phyloP scores from a whole-genome alignment of 2,888 invertebrate species.

The Harmothoe impar region DNA sequence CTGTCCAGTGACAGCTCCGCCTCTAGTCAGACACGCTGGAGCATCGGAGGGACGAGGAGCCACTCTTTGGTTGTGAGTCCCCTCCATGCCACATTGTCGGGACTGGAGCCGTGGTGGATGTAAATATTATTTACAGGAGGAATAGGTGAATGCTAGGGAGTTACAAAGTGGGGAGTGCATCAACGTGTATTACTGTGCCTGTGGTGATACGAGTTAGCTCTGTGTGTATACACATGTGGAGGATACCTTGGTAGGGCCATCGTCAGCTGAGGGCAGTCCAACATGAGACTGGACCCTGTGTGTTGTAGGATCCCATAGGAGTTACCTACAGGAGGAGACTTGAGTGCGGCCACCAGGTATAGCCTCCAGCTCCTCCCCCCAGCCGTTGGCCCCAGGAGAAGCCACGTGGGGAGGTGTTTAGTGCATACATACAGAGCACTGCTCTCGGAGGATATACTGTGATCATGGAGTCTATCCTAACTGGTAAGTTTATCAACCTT shows the following conservation, averaged over 20 bases:
- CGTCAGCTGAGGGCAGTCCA: too few species aligned
- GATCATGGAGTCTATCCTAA: constrained; percentile 20
- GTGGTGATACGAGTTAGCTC: too few species aligned
- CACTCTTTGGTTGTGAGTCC: not conserved
- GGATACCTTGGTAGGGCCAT: too few species aligned
- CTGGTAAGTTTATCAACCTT: not conserved
- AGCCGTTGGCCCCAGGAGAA: not conserved
- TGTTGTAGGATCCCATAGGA: not conserved
- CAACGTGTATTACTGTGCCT: too few species aligned
- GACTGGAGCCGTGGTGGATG: constrained; percentile 19
- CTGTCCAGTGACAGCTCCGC: constrained; percentile 29
- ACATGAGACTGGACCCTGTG: too few species aligned
- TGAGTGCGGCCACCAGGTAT: not conserved
- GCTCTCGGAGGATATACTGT: constrained; percentile 2
- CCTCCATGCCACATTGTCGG: constrained; percentile 18
- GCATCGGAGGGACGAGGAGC: not conserved
- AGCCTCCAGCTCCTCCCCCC: not conserved
- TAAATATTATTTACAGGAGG: not conserved
- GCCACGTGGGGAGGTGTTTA: constrained; percentile 10
- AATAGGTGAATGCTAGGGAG: too few species aligned
- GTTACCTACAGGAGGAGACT: not conserved
- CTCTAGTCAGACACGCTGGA: constrained; percentile 23
- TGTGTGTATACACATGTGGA: not conserved
- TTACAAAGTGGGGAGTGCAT: too few species aligned
- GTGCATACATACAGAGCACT: not conserved